phyloP scores from a whole-genome alignment of 2,888 invertebrate genomes.

The Zaprionus bogoriensis region DNA sequence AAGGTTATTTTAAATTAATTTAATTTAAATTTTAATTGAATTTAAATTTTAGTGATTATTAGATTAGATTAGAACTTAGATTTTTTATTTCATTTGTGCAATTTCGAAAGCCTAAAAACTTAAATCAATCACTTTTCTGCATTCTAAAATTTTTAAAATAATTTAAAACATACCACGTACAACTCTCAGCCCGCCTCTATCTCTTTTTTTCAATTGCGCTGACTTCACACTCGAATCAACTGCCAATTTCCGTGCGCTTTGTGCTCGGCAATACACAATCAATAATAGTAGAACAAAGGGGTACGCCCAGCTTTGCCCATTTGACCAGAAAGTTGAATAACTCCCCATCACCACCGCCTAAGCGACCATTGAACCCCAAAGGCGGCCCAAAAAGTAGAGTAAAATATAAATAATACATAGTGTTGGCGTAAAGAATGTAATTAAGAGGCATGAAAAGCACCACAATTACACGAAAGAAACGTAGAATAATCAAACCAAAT shows the following conservation, averaged over 20 bases:
- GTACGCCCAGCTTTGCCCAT: conserved; percentile 7
- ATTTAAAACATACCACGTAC: no score
- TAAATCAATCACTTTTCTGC: no score
- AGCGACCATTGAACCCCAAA: conserved; percentile 59
- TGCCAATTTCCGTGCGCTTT: conserved; percentile 5
- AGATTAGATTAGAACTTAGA: no score
- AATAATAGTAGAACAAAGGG: conserved; percentile 34
- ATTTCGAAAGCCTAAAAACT: no score
- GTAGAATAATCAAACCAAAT: conserved; percentile 39
- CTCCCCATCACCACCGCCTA: no score
- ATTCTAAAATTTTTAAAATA: no score
- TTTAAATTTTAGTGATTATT: no score
- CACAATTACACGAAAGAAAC: conserved; percentile 30
- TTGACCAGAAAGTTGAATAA: conserved; percentile 46
- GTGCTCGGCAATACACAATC: conserved; percentile 29
- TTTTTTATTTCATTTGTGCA: no score
- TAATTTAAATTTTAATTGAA: no score
- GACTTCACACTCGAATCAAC: conserved; percentile 3
- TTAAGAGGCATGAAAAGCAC: conserved; percentile 54
- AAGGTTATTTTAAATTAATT: not conserved
- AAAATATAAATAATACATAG: conserved; percentile 10
- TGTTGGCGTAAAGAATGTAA: conserved; percentile 45
- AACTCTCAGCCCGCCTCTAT: not conserved
- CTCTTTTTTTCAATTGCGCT: conserved; percentile 2
- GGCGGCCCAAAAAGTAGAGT: conserved; percentile 23